A percentile compares a stretch with the other conserved stretches of the same genome.
Evolutionary conservation across 2,888 invertebrate species (phyloP).

Genomic region (Adineta ricciae): DNA sequence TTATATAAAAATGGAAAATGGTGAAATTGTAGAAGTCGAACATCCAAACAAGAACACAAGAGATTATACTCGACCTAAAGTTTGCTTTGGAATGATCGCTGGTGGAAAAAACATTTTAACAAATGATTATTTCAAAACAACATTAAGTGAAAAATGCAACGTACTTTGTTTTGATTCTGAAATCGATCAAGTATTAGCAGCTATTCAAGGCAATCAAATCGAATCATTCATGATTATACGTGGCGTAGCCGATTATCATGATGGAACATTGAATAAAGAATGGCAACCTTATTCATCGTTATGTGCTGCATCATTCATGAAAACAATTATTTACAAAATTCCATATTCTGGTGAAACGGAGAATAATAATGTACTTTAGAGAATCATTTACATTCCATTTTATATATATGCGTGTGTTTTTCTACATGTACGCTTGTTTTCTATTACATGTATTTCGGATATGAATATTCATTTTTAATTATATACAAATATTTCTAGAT

Average conservation of each 20-base stretch:
- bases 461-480: background rate
- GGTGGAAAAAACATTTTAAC: conserved; percentile 70
- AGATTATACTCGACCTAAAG: conserved; percentile 54
- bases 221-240: conserved; percentile 63
- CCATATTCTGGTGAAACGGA: background rate
- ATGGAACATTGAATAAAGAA: conserved; percentile 79
- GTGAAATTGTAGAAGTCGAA: conserved; percentile 47
- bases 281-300: conserved; percentile 92
- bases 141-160: conserved; percentile 71
- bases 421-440: background rate
- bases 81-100: conserved; percentile 68
- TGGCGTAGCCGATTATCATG: conserved; percentile 85
- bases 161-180: conserved; percentile 84
- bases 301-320: conserved; percentile 82
- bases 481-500: background rate
- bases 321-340: conserved; percentile 62
- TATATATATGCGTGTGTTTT: too few species aligned
- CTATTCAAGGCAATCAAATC: conserved; percentile 60
- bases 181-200: conserved; percentile 84
- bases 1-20: conserved; percentile 28
- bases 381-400: background rate
- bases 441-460: background rate
- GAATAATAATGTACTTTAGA: background rate
- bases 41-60: conserved; percentile 40
- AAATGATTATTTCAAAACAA: conserved; percentile 69